Conservation (phyloP, 37 sponge, comb jelly and placozoan genomes). For the Bolinopsis microptera region DNA sequence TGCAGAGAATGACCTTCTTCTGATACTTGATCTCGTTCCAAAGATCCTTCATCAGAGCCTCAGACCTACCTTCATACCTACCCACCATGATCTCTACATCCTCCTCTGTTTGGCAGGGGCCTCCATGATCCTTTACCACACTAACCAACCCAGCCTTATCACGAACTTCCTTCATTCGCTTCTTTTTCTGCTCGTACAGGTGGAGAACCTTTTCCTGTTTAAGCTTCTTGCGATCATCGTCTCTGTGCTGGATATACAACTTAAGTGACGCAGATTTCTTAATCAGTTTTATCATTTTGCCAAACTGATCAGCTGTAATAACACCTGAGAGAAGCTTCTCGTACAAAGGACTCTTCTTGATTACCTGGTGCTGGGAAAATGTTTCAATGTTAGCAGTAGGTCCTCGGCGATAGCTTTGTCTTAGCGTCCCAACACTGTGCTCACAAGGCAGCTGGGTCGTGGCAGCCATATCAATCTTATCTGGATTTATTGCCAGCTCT, state of each 20-base stretch:
- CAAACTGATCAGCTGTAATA: not conserved
- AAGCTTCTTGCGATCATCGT: not conserved
- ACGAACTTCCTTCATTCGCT: not conserved
- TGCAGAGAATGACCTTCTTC: not conserved
- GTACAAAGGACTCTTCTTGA: slow-evolving; percentile 13
- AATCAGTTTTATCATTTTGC: not conserved
- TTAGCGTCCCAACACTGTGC: slow-evolving; percentile 3
- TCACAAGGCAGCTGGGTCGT: not conserved
- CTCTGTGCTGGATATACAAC: not conserved
- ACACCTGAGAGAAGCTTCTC: not conserved
- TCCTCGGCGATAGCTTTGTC: not conserved
- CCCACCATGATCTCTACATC: not conserved
- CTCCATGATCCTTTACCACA: not conserved
- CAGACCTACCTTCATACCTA: not conserved
- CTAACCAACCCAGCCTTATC: not conserved
- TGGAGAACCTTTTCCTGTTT: not conserved
- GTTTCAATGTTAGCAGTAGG: slow-evolving; percentile 5
- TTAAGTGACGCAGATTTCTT: not conserved
- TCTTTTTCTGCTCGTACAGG: not conserved
- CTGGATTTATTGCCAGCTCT: not conserved
- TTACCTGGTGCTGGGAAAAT: not conserved
- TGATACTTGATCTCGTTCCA: slow-evolving; percentile 7
- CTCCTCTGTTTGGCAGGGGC: not conserved
- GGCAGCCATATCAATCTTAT: not conserved
- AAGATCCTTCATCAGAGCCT: not conserved